Evolutionary conservation across 2,797 vertebrate species (phyloP), one percentile per base, ranked within the genome.

Genomic region (Amniataba percoides): DNA sequence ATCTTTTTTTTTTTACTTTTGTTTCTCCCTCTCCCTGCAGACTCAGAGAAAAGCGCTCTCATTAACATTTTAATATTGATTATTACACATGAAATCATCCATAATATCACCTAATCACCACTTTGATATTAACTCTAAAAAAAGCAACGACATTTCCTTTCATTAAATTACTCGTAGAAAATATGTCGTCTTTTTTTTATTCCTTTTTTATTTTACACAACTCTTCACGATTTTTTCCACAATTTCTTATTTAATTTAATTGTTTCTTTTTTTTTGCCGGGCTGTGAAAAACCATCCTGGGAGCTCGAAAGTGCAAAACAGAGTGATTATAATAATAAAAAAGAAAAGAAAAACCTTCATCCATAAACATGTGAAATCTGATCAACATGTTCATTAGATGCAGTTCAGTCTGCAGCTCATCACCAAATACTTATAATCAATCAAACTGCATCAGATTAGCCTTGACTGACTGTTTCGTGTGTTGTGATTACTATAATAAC

Each of bases 331-430:
- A 34, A 67, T 16, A 40, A 31, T 31, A 31, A 31, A 31, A 31
- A 31, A 31, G 27, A 31, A 31, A 31, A 31, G 5, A 31, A 73
- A 74, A 55, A 56, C 19, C 48, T 27, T 64, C 52, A 52, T 61
- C 42, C 43, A 27, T 43, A 40, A 18, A 71, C 21, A 60, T 16
- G 48, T 49, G 69, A 67, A 80, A 75, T 34, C 14, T 58, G 43
- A 51, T 83, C 55, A 71, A 34, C 73, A 53, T 21, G 11, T 16
- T 5, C 9, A 3, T 77, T 43, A 62, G 15, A 45, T 19, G 23
- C 53, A 58, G 21, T 31, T 49, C 19, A 19, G 46, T 40, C 5
- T 39, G 4, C 2, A 48, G 40, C 16, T 21, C 66, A 57, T 13
- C 57, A 5, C 43, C 40, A 42, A 52, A 73, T 36, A 62, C 23